These are phyloP conservation scores for Liolophura sinensis DNA, from an alignment of 1,140 invertebrate genomes.

Conservation along the genomic window DNA sequence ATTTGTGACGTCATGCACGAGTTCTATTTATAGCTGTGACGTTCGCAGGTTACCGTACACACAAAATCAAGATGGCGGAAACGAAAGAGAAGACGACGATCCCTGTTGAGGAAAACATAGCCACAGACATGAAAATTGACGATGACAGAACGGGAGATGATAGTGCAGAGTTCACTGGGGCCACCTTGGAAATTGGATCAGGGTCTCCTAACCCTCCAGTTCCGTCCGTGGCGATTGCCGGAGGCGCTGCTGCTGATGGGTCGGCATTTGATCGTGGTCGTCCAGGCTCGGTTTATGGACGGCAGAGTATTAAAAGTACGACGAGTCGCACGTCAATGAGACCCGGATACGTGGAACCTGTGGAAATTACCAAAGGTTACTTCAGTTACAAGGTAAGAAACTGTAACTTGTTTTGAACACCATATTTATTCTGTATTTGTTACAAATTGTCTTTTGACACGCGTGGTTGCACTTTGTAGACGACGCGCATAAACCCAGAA, in stretches of 20 bases:
- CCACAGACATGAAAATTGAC: too few species aligned
- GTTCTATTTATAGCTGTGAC: too few species aligned
- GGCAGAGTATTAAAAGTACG: slow-evolving; percentile 30
- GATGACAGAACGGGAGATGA: too few species aligned
- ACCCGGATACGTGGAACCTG: slow-evolving; percentile 31
- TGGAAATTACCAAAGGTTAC: slow-evolving; percentile 18
- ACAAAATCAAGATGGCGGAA: neutral
- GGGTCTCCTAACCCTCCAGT: too few species aligned
- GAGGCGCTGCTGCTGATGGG: too few species aligned
- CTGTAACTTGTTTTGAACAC: neutral
- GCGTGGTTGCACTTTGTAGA: neutral
- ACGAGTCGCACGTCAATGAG: slow-evolving; percentile 32
- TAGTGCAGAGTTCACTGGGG: too few species aligned
- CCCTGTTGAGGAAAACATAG: too few species aligned
- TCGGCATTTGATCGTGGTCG: slow-evolving; percentile 16
- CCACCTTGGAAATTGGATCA: too few species aligned
- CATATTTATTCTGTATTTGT: neutral
- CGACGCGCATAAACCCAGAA: neutral
- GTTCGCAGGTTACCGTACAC: too few species aligned
- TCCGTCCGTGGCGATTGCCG: too few species aligned
- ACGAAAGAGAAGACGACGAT: neutral
- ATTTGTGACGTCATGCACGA: too few species aligned
- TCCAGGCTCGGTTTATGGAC: slow-evolving; percentile 38
- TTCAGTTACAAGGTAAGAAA: slow-evolving; percentile 42
- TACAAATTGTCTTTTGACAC: too few species aligned